Evolutionary conservation across 2,888 invertebrate species (phyloP), one percentile per base, ranked within the genome.

Genomic region (Vesta saturnalis): DNA sequence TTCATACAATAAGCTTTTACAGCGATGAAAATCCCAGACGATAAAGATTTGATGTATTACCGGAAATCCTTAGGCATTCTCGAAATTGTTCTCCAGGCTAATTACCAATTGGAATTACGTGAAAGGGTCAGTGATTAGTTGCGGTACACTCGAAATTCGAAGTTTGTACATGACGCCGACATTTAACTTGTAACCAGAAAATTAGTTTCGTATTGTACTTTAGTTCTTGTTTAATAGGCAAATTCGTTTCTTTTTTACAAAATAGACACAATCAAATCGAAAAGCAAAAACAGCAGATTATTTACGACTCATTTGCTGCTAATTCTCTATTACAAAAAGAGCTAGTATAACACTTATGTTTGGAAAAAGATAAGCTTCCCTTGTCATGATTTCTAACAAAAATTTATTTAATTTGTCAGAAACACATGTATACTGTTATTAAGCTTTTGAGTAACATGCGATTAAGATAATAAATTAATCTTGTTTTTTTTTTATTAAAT

Each of bases 41-140:
- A 3, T 15, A 49, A 49, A 49, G 47, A 49, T 49, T 49, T 15
- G 47, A 49, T 49, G 8, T 49, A 49, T 49, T 18, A 18, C 47
- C 15, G 47, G 47, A 49, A 49, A 49, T 49, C 47, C 47, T 49
- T 49, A 3, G 18, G 18, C 47, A 49, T 49, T 49, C 47, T 18
- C 18, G 47, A 49, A 49, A 49, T 49, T 49, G 47, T 49, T 49
- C 16, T 18, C 5, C 4, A 18, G 47, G 47, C 47, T 49, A 49
- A 49, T 49, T 49, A 49, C 47, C 47, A 18, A 49, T 49, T 15
- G 47, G 47, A 49, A 49, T 49, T 49, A 18, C 18, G 47, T 15
- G 47, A 49, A 49, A 49, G 47, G 47, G 47, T 49, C 47, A 49
- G 47, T 18, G 47, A 49, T 49, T 49, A 49, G 47, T 49, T 49